Evolutionary conservation across 2,888 invertebrate species (phyloP), one percentile per base, ranked within the genome.

Genomic region (Plagodis dolabraria): DNA sequence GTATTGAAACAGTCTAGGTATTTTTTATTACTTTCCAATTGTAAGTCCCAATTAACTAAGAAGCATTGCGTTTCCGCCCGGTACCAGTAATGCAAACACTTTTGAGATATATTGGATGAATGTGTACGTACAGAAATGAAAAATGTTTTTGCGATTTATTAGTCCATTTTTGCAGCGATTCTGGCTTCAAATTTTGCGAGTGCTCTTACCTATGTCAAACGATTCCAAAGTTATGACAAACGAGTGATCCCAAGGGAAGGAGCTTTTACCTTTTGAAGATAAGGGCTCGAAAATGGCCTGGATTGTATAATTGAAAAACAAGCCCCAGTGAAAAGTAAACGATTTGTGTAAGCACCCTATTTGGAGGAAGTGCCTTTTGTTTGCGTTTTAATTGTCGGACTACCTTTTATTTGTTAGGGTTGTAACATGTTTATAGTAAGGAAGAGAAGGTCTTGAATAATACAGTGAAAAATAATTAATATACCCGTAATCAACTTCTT

Each of bases 151-250:
- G 33, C 53, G 4, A 22, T 22, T 22, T 22, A 22, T 22, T 22
- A 22, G 22, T 22, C 36, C 49, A 42, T 48, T 60, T 60, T 62
- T 57, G 48, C 60, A 62, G 51, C 58, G 53, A 40, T 10, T 40
- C 40, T 40, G 40, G 5, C 43, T 43, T 43, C 43, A 43, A 43
- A 63, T 60, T 60, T 60, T 62, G 68, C 62, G 57, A 68, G 64
- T 59, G 62, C 65, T 63, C 61, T 61, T 64, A 68, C 65, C 63
- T 70, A 49, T 61, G 64, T 69, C 65, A 70, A 72, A 63, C 66
- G 64, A 66, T 60, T 63, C 61, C 54, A 72, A 72, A 73, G 70
- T 73, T 72, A 69, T 72, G 72, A 75, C 70, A 68, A 68, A 75
- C 69, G 70, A 69, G 66, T 66, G 65, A 68, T 68, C 72, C 63